Evolutionary conservation across 2,113 vertebrate species (phyloP), one percentile per base, ranked within the genome.

Genomic region (Tenebrosternarchus preto): DNA sequence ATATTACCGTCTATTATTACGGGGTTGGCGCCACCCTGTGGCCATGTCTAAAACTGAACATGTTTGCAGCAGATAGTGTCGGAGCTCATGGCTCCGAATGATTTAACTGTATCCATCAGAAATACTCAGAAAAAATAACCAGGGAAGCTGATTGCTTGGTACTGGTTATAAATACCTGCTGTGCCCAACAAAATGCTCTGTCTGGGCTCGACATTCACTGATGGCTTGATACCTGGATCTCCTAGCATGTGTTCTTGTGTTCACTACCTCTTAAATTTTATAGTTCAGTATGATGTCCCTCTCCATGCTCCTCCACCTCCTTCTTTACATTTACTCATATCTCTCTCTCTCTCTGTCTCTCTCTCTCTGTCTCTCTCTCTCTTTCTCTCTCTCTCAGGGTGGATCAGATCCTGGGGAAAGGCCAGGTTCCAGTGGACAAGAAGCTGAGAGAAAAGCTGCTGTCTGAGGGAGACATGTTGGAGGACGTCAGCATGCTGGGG

Each of bases 401-500:
- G 86, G 97, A 99, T 86, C 97, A 99, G 86, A 99, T 98, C 91
- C 95, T 99, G 50, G 97, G 97, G 71, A 97, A 95, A 89, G 97
- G 97, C 36, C 97, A 98, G 91, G 93, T 98, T 82, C 93, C 96
- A 69, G 86, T 97, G 84, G 97, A 99, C 87, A 99, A 97, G 92
- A 96, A 95, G 91, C 95, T 94, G 25, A 91, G 96, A 82, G 97
- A 99, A 74, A 99, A 99, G 91, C 92, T 96, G 78, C 88, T 95
- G 2, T 93, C 94, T 59, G 97, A 98, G 75, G 95, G 94, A 31
- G 96, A 99, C 72, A 80, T 95, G 16, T 77, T 95, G 3, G 97
- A 98, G 85, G 97, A 99, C 9, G 90, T 98, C 89, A 99, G 97
- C 87, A 98, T 99, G 96, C 87, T 99, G 50, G 97, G 97, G 22